Percentiles rank a stretch among this genome's conserved stretches.
phyloP scores from a whole-genome alignment of 1,140 invertebrate species.

The Nephotettix cincticeps region DNA sequence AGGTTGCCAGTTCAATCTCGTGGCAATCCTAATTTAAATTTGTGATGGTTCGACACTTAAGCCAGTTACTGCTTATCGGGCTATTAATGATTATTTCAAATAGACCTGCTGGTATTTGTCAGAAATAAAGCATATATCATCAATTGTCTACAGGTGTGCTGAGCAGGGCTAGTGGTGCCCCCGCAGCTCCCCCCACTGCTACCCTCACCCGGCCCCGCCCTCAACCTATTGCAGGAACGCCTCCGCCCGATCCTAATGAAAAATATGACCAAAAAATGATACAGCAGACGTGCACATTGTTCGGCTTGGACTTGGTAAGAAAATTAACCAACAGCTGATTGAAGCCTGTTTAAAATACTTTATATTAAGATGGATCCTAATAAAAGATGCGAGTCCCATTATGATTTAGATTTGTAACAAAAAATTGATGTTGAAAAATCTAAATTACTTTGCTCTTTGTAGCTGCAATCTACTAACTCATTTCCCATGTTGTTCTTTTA shows the following conservation, averaged over 20 bases:
- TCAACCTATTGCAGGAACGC: constrained; percentile 85
- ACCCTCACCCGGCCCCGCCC: constrained; percentile 61
- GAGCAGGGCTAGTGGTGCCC: not conserved
- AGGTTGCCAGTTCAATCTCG: too few species aligned
- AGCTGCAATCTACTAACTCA: too few species aligned
- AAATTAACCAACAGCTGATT: constrained; percentile 34
- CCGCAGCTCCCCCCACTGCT: constrained; percentile 36
- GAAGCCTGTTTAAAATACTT: too few species aligned
- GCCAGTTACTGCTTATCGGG: too few species aligned
- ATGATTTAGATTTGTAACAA: too few species aligned
- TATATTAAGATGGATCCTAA: too few species aligned
- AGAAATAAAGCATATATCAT: not conserved
- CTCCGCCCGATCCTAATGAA: constrained; percentile 59
- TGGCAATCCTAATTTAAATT: too few species aligned
- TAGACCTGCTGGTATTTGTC: not conserved
- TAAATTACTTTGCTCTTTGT: too few species aligned
- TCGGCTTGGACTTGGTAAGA: constrained; percentile 84
- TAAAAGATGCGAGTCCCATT: too few species aligned
- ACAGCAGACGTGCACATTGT: constrained; percentile 85
- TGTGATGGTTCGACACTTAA: too few species aligned
- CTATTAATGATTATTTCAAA: not conserved
- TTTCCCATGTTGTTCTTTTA: too few species aligned
- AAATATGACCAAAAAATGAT: constrained; percentile 84
- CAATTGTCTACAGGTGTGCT: constrained; percentile 1
- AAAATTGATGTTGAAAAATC: too few species aligned